Base-by-base conservation (phyloP, 2,797 vertebrate genomes). In the Phalloptychus januarius region DNA sequence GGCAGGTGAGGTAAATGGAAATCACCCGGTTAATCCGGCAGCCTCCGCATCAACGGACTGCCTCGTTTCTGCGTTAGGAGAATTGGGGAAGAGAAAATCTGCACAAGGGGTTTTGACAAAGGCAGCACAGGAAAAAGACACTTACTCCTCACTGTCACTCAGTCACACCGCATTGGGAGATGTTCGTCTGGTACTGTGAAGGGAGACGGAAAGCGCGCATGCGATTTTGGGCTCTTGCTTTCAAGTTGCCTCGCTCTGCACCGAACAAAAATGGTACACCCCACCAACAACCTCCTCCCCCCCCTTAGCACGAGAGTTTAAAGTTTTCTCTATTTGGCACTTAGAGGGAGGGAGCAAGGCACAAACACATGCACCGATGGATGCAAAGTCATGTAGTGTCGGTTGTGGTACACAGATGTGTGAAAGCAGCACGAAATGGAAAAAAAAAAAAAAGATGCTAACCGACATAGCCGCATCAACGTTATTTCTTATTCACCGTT, bases 1-100 rank as follows among this genome's bases (percentile, higher is more conserved):
- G 48, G 48, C 79, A 87, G 16, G 28, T 46, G 80, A 80, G 80
- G 83, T 76, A 75, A 56, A 75, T 70, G 82, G 65, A 71, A 88
- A 78, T 84, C 82, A 78, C 61, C 65, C 46, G 67, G 80, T 86
- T 80, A 77, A 84, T 70, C 76, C 45, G 61, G 82, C 76, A 75
- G 52, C 74, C 80, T 83, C 73, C 44, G 69, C 70, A 80, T 76
- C 78, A 83, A 81, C n/a, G 63, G 38, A 69, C 40, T 7, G 11
- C 36, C 31, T 72, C 65, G 52, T 33, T 46, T 58, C 61, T 76
- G 16, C 38, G 33, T 36, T 18, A 48, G 36, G 31, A 65, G 20
- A 13, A 36, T 16, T 7, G 61, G 33, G 61, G 16, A 20, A 20
- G 61, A 38, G 63, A 4, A 38, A 45, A n/a, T 78, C 74, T 77